Evolutionary conservation across 2,113 vertebrate species (phyloP).

Genomic region (human (Homo sapiens)): DNA sequence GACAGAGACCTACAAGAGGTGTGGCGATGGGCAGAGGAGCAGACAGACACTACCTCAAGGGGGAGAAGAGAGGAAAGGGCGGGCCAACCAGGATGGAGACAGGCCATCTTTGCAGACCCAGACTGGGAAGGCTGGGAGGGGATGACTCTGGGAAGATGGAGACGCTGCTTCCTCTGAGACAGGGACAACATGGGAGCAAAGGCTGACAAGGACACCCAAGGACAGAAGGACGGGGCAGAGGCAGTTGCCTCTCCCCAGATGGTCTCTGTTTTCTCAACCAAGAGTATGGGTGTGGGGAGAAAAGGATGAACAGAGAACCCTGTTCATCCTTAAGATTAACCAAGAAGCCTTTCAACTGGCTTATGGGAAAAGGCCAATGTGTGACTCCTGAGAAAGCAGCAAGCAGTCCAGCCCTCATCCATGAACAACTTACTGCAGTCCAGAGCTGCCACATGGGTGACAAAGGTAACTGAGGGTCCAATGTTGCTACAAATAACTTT

Average conservation of each 20-base stretch:
- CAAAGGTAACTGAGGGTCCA: background rate
- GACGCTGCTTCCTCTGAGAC: background rate
- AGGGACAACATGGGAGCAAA: background rate
- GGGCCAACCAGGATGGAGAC: rapidly evolving
- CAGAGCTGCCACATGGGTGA: background rate
- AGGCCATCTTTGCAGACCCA: no score
- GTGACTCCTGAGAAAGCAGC: background rate
- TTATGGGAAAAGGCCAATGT: background rate
- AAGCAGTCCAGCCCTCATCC: no score
- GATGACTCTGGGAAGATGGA: background rate
- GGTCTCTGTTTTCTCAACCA: background rate
- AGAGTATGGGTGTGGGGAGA: background rate
- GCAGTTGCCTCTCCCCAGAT: rapidly evolving
- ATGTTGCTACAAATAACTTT: background rate
- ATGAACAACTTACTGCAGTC: rapidly evolving
- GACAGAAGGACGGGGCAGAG: background rate
- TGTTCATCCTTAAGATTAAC: background rate
- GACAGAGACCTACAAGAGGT: rapidly evolving
- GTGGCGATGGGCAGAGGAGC: background rate
- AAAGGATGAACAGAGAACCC: background rate
- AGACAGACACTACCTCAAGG: background rate
- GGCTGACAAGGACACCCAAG: no score
- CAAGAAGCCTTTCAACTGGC: background rate
- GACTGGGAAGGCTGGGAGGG: background rate
- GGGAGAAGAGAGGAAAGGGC: background rate